Percentiles rank a stretch among this genome's conserved stretches.
Evolutionary conservation across 1,140 invertebrate genomes (phyloP).

Genomic region (Onthophagus taurus): DNA sequence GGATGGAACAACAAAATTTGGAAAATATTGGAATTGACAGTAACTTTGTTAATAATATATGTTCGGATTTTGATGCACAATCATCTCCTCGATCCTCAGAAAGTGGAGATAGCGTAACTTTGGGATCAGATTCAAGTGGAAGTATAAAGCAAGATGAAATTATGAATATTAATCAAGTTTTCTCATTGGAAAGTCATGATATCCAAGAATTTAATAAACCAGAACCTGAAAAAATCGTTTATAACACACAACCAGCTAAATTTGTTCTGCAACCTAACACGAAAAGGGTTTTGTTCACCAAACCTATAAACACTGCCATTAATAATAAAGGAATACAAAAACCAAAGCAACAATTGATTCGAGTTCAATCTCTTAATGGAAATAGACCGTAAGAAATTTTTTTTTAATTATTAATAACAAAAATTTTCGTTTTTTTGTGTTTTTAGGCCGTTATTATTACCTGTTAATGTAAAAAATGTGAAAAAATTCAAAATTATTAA

Average conservation of each 20-base stretch:
- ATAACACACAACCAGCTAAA: background rate
- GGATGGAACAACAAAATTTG: constrained; percentile 30
- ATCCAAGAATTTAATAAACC: constrained; percentile 1
- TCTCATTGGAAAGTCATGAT: constrained; percentile 1
- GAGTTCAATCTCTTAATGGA: constrained; percentile 44
- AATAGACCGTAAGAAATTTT: constrained; percentile 21
- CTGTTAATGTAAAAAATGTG: constrained; percentile 57
- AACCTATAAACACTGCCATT: no score
- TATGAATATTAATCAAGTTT: background rate
- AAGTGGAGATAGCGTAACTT: constrained; percentile 22
- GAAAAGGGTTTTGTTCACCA: constrained; percentile 3
- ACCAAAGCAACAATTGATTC: constrained; percentile 42
- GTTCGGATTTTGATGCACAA: constrained; percentile 17
- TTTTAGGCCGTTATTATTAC: constrained; percentile 52
- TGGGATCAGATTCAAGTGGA: background rate
- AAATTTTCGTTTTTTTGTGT: background rate
- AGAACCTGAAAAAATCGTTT: background rate
- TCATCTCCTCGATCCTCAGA: constrained; percentile 28
- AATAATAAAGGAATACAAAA: constrained; percentile 1
- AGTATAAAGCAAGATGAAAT: constrained; percentile 5
- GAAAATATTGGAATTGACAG: constrained; percentile 11
- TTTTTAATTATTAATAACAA: background rate
- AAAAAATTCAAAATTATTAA: constrained; percentile 65
- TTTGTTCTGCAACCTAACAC: constrained; percentile 1
- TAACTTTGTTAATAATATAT: constrained; percentile 22